Base-by-base conservation (phyloP, 2,113 vertebrate genomes). In the Oreochromis niloticus region DNA sequence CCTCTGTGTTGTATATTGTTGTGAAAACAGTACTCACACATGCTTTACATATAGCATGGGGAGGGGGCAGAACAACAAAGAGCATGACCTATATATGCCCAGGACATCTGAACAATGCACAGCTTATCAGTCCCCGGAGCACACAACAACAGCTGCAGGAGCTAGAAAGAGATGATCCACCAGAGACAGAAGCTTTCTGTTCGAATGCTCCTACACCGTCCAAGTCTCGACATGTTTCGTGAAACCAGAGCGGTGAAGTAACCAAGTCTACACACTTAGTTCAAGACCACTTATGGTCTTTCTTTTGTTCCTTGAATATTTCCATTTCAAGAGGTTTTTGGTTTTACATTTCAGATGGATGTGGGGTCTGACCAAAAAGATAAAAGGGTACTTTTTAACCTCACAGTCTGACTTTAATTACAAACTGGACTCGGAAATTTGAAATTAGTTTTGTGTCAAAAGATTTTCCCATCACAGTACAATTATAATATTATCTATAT, bases 71-170 rank as follows among this genome's bases (percentile, higher is more conserved):
- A 81, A 87, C 82, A 48, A 84, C 27, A 71, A 68, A 48, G 32
- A 86, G 85, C 56, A 17, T 92, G 92, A 88, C 91, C 81, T 93
- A 90, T 86, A 90, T 95, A 80, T 88, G 61, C 63, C 81, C 57
- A 85, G 43, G 63, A 92, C 82, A 54, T 13, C 27, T 13, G 75
- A 93, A 94, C 89, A 94, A 91, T 83, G 66, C 57, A 3, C 36
- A 14, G 78, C 82, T 92, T 91, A 92, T 91, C 86, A 87, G 14
- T 81, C 84, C 61, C 46, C 80, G 34, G 80, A 88, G 75, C 68
- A 41, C 86, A 81, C 48, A 85, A 19, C 2, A 90, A 73, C 85
- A 93, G 91, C 84, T 80, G 86, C 81, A 84, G 66, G 85, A 87
- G 89, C 17, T 7, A 50, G 66, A 82, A 59, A 16, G 88, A 79